Base-by-base conservation (phyloP, 2,888 invertebrate genomes). In the Nephrotoma flavescens region DNA sequence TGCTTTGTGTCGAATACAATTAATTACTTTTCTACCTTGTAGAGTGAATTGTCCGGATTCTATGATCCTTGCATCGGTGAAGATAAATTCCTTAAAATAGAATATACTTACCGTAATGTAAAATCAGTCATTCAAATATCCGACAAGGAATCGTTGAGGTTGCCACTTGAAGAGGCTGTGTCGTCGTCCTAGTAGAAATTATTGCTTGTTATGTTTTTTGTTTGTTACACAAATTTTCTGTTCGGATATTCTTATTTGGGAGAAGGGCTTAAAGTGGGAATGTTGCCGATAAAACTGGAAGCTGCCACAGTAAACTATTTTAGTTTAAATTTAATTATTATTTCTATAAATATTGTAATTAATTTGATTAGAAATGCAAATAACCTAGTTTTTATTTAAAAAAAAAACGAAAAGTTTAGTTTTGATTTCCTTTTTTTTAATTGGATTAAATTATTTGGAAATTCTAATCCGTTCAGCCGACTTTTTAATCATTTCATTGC, bases 11-110 rank as follows among this genome's bases (percentile, higher is more conserved):
- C 47, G 57, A 42, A 85, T 6, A n/a, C 41, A 4, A 6, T 71
- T 86, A 87, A 57, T 85, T 52, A 41, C 86, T 84, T 88, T 45
- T 88, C 93, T 94, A 42, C 31, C 31, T 47, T 47, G 11, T 92
- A 99, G 98, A 95, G 96, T 90, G 97, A 98, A 90, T 92, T 99
- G 88, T 97, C 99, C 11, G 99, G 99, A 44, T 99, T 99, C 92
- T 99, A 96, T 92, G 99, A 99, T 92, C 98, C 98, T 0, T 97
- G 97, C 88, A 94, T 96, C 86, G 98, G 98, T 0, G 98, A 99
- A 89, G 95, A 97, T 44, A 99, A 99, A 91, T 94, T 94, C 89
- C 92, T 99, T 41, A 94, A 95, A 86, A 94, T 99, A 88, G 95
- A 96, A 89, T 99, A 99, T 92, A 94, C 94, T 90, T 98, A 95